Percentiles rank a stretch among this genome's conserved stretches.
Evolutionary conservation across 2,888 invertebrate species (phyloP).

Genomic region (Drosophila conformis): DNA sequence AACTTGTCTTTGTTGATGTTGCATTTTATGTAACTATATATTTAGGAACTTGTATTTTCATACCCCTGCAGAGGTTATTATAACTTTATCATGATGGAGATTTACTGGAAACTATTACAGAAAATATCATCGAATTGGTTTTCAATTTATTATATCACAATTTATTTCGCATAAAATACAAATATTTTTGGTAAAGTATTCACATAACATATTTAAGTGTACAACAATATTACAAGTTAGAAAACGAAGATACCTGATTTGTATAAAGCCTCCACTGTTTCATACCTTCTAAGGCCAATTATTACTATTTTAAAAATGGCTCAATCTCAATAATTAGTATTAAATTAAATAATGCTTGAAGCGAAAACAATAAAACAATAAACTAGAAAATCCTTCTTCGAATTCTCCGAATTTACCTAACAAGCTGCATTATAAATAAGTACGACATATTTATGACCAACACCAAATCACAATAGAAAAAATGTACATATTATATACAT

Average conservation of each 20-base stretch:
- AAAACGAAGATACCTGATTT: constrained; percentile 11
- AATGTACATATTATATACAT: neutral
- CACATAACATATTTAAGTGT: constrained; percentile 47
- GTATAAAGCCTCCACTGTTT: constrained; percentile 34
- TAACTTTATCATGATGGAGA: neutral
- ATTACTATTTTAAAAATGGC: neutral
- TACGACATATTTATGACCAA: constrained; percentile 3
- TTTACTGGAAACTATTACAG: neutral
- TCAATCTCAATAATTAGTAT: neutral
- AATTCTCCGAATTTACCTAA: neutral
- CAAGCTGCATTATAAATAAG: neutral
- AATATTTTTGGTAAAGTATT: constrained; percentile 34
- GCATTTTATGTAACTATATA: neutral
- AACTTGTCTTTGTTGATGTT: neutral
- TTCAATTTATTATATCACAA: constrained; percentile 49
- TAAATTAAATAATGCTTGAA: constrained; percentile 33
- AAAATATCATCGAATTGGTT: neutral
- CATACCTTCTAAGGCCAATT: neutral
- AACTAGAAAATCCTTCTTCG: neutral
- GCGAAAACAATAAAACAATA: constrained; percentile 9
- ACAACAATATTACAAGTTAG: constrained; percentile 21
- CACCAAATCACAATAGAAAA: constrained; percentile 22
- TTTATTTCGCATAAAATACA: constrained; percentile 43
- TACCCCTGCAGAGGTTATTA: neutral
- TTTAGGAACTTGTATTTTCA: neutral